Evolutionary conservation across 2,797 vertebrate species (phyloP), one percentile per base, ranked within the genome.

Genomic region (Spinibarbus caldwelli): DNA sequence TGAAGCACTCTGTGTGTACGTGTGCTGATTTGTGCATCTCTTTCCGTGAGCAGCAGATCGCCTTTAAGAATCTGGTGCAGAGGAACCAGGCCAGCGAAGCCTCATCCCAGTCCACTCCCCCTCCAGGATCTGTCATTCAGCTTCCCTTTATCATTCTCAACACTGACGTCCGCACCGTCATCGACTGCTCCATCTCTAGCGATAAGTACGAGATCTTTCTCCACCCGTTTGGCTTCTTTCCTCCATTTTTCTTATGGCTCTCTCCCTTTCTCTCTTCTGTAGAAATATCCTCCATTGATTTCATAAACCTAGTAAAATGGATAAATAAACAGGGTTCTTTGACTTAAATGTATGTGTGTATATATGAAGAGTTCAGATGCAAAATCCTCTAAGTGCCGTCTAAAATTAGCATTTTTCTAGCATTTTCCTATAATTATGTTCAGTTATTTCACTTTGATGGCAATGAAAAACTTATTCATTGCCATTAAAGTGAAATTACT

Each of bases 151-250:
- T 97, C 89, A 95, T 97, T 85, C 94, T 97, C 91, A 97, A 96
- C 87, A 97, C 96, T 29, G 97, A 96, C 93, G 95, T 96, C 78
- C 95, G 93, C 88, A 97, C 96, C 0, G 91, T 97, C 90, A 97
- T 97, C 88, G 96, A 97, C 87, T 97, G 96, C 94, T 97, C 96
- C 92, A 97, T 97, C 92, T 97, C 96, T 83, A 96, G 95, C 67
- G 96, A 97, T 91, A 97, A 97, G 96, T 97, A 91, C 93, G 95
- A 94, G 8, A 57, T 75, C 47, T 62, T 15, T 23, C 54, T 36
- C n/a, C 17, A 59, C 31, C 19, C 1, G 11, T 67, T 49, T 17
- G 14, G 14, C 31, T 10, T 21, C 15, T 34, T 1, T 49, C 4
- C 34, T 47, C 29, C 34, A 17, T 1, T 14, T 2, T 38, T 36